A percentile compares a stretch with the other conserved stretches of the same genome.
These are phyloP conservation scores for Mesocentrotus franciscanus DNA, from an alignment of 53 echinoderm and acorn worm genomes.

Conservation along the genomic window DNA sequence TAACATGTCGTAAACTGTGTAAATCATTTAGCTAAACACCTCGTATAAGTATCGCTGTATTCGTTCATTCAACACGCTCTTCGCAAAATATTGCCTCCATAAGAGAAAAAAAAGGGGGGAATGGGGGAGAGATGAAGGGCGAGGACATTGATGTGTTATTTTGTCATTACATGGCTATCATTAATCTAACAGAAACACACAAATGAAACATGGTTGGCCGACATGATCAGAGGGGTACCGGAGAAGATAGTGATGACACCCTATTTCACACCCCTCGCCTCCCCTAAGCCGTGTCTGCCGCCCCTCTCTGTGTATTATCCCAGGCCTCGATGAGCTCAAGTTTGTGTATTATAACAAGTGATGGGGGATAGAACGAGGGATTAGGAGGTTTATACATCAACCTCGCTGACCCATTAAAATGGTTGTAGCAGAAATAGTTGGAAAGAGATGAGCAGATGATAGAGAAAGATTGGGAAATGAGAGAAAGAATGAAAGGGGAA, in stretches of 20 bases:
- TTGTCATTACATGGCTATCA: background rate
- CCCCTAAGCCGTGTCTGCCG: slow-evolving; percentile 19
- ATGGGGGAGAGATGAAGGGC: background rate
- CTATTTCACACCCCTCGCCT: background rate
- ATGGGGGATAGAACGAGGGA: slow-evolving; percentile 44
- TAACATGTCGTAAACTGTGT: too few relatives aligned
- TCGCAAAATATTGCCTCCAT: background rate
- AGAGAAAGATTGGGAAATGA: slow-evolving; percentile 24
- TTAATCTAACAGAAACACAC: slow-evolving; percentile 11
- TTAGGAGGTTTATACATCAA: slow-evolving; percentile 45
- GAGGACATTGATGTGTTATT: background rate
- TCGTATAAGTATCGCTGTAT: too few relatives aligned
- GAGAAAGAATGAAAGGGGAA: background rate
- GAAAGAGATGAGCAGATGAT: slow-evolving; percentile 9
- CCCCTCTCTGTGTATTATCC: slow-evolving; percentile 58
- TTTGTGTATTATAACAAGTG: slow-evolving; percentile 64
- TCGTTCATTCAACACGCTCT: background rate
- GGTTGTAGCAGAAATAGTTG: slow-evolving; percentile 46
- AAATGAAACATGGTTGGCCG: background rate
- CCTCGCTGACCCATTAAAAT: slow-evolving; percentile 54
- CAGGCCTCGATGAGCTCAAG: slow-evolving; percentile 43
- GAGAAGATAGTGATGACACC: background rate
- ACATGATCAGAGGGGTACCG: background rate
- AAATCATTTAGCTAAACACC: too few relatives aligned
- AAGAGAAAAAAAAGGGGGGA: background rate